Evolutionary conservation across 2,888 invertebrate genomes (phyloP).

Genomic region (Tortricodes alternella): DNA sequence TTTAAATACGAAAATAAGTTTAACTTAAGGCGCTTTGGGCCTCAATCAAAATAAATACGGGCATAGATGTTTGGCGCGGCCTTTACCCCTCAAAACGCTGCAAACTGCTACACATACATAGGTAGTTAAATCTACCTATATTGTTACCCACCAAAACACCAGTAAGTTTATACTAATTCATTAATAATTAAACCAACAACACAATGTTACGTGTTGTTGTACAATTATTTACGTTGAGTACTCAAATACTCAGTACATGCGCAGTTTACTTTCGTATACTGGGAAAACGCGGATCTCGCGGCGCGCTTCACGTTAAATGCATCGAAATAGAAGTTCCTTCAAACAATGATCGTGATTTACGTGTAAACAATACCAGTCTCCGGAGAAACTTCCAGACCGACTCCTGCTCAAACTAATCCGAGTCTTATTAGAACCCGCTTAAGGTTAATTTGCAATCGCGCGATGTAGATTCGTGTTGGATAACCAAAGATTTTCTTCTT

Average conservation of each 20-base stretch:
- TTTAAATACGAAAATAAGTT: no score
- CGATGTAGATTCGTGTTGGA: conserved; percentile 18
- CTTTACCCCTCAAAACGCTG: no score
- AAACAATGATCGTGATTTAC: conserved; percentile 80
- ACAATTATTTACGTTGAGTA: conserved; percentile 12
- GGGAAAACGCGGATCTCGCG: conserved; percentile 61
- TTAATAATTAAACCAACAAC: no score
- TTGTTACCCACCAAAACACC: no score
- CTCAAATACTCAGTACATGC: conserved; percentile 41
- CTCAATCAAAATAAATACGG: no score
- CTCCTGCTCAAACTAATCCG: conserved; percentile 38
- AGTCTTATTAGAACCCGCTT: conserved; percentile 44
- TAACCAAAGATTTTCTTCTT: conserved; percentile 41
- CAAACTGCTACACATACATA: no score
- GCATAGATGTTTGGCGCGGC: no score
- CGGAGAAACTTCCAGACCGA: conserved; percentile 50
- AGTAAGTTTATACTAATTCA: no score
- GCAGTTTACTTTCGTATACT: conserved; percentile 61
- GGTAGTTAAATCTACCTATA: no score
- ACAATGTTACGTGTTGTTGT: conserved; percentile 3
- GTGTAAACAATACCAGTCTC: conserved; percentile 71
- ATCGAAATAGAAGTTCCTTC: conserved; percentile 77
- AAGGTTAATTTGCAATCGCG: conserved; percentile 33
- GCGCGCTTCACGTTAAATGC: conserved; percentile 66
- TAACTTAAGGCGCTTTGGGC: no score